Conservation (phyloP, 2,113 vertebrate genomes). For the Ia io region DNA sequence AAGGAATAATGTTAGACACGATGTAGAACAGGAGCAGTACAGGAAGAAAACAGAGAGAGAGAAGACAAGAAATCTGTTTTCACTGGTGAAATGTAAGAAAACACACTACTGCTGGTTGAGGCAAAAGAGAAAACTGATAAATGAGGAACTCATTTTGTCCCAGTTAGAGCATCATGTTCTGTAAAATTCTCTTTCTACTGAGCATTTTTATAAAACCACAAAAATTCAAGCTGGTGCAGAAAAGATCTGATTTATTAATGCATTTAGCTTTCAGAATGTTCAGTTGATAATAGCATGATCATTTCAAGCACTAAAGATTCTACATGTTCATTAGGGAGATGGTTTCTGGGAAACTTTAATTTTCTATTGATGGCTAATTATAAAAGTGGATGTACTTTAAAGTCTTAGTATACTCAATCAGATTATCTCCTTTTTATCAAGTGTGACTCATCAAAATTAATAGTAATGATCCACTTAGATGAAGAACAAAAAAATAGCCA, state of each 20-base stretch:
- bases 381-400: not conserved
- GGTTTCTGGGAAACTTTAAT: conserved; percentile 1
- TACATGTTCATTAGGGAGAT: not conserved
- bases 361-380: not conserved
- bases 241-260: not conserved
- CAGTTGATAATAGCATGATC: not conserved
- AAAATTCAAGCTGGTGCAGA: not conserved
- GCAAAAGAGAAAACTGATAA: not conserved
- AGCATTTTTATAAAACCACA: not conserved
- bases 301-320: not conserved
- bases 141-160: not conserved
- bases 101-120: not conserved
- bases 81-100: not conserved
- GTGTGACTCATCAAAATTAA: conserved; percentile 18
- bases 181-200: not conserved
- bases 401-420: not conserved
- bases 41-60: not conserved
- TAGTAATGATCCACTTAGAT: not conserved
- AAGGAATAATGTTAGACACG: not conserved
- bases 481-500: conserved; percentile 37
- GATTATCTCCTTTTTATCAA: not conserved
- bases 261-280: conserved; percentile 1
- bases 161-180: not conserved
- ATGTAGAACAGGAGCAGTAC: not conserved
- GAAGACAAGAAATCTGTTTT: not conserved